A percentile compares a stretch with the other conserved stretches of the same genome.
These are phyloP conservation scores for Umimayanthus chanpuru DNA, from an alignment of 92 coral and sea anemone species.

Conservation along the genomic window DNA sequence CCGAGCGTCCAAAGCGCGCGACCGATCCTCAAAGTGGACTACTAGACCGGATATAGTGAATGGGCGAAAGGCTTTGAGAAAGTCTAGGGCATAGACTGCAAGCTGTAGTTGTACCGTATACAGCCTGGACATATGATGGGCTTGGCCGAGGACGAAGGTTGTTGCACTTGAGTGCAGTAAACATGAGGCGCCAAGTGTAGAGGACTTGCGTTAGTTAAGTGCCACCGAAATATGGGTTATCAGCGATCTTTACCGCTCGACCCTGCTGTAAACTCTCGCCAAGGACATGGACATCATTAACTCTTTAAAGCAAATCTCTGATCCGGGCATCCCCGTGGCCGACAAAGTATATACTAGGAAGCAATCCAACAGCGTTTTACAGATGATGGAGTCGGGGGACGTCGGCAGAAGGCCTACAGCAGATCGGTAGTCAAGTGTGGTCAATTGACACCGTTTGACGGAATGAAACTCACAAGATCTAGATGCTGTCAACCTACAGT, in stretches of 20 bases:
- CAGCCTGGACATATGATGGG: constrained; percentile 41
- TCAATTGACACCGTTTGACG: not conserved
- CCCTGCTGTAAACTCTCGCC: constrained; percentile 48
- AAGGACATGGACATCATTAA: constrained; percentile 38
- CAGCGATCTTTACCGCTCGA: constrained; percentile 31
- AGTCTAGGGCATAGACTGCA: no score
- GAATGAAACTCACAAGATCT: constrained; percentile 22
- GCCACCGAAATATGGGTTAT: constrained; percentile 41
- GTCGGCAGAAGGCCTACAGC: constrained; percentile 51
- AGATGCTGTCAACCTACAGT: constrained; percentile 15
- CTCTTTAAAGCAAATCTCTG: constrained; percentile 9
- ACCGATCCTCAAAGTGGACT: no score
- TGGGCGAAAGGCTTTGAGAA: no score
- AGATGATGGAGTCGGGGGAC: constrained; percentile 42
- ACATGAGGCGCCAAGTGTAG: constrained; percentile 37
- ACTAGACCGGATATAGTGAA: no score
- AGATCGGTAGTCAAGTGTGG: constrained; percentile 46
- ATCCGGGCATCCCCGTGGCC: constrained; percentile 31
- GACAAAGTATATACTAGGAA: constrained; percentile 44
- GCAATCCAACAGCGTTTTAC: constrained; percentile 35
- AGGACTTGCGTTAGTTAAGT: constrained; percentile 36
- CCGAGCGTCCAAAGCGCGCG: no score
- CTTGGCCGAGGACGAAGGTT: constrained; percentile 48
- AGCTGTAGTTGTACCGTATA: constrained; percentile 49
- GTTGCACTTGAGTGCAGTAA: constrained; percentile 35